Evolutionary conservation across 2,113 vertebrate genomes (phyloP), one percentile per base, ranked within the genome.

Genomic region (Rhadina sibilatrix): DNA sequence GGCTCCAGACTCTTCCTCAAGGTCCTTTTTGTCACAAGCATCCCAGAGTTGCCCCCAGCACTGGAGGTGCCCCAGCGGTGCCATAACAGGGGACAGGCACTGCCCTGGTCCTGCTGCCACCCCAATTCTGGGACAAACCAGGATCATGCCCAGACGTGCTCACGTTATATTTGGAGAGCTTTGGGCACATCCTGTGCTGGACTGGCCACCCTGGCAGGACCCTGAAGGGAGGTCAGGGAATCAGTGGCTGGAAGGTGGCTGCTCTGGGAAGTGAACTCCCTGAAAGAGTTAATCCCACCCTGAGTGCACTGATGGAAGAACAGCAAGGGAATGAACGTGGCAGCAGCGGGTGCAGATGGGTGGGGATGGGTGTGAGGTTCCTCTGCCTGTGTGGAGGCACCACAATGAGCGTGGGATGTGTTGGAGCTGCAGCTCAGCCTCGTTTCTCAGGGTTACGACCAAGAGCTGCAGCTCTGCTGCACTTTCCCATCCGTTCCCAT

Each of bases 41-140:
- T 24, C 6, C 16, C 56, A 61, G 46, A 52, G 2, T 0, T 44
- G 25, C 5, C 16, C 8, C 40, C n/a, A 74, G 72, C 0, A 2
- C 28, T 16, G 63, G 53, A 52, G 72, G 4, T 61, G 23, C 28
- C 74, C n/a, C 84, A 47, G 74, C 47, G 46, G n/a, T 18, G 74
- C 38, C 84, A 78, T n/a, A 38, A n/a, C 47, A 70, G 56, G 50
- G 52, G 27, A 69, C 8, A 0, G 59, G 18, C 50, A n/a, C 61
- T 69, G 56, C 30, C 65, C 65, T 25, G 56, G 7, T 0, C 30
- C 47, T 88, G 40, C 65, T 68, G 85, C 66, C 49, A 56, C 30
- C 6, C 35, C 31, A 31, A 1, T 1, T 8, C 57, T 59, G 59
- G 9, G 3, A 66, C 38, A 66, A 21, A 8, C 42, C 66, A 46